Base-by-base conservation (phyloP, 2,888 invertebrate genomes). In the Adineta ricciae region DNA sequence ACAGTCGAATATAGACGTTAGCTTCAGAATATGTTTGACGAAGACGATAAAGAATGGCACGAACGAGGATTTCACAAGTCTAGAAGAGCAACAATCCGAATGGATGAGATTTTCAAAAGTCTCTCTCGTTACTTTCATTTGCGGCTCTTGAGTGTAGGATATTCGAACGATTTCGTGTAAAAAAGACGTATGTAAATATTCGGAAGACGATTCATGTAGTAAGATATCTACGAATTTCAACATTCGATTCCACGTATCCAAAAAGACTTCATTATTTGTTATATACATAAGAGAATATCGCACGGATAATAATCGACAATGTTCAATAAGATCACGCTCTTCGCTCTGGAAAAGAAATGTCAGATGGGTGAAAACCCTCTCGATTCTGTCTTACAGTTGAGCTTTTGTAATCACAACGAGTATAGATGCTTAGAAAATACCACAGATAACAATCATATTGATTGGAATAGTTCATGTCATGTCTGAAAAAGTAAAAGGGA, bases 301-400 rank as follows among this genome's bases (percentile, higher is more conserved):
- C 2, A 78, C 78, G 24, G 41, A 78, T 78, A 78, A 78, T 78
- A 78, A 78, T 41, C 78, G 78, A 78, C 78, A 78, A 38, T 78
- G 78, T n/a, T 78, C 41, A 41, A 41, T 41, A 78, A 78, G 78
- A 41, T 78, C 78, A 78, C 41, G 38, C 41, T 78, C 78, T 41
- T 78, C 78, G n/a, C 41, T 21, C 78, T 78, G 36, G 19, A 41
- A 41, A 2, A 38, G 41, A 0, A 24, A 38, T 41, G n/a, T 1
- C 2, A 78, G 11, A 78, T 36, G 5, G 4, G n/a, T n/a, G n/a
- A n/a, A n/a, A n/a, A n/a, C n/a, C n/a, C 4, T 19, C 7, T 72
- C 11, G n/a, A 9, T 0, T 78, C 24, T n/a, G n/a, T 36, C 19
- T 38, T 38, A 41, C 78, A 36, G 24, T 11, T 41, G 78, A n/a